Evolutionary conservation across 2,888 invertebrate genomes (phyloP), one percentile per base, ranked within the genome.

Genomic region (Spatulosminthurus flaviceps): DNA sequence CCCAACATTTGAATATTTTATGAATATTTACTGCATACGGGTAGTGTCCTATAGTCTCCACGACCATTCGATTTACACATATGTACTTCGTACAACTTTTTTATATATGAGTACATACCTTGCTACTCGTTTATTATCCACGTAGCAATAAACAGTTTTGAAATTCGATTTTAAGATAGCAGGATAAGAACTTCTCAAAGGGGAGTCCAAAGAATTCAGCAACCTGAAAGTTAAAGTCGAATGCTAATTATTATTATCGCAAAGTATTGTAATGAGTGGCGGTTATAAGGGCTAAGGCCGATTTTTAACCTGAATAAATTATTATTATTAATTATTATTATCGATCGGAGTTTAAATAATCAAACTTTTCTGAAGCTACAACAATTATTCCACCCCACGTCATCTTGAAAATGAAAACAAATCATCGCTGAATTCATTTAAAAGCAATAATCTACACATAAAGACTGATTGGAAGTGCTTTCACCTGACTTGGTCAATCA

Each of bases 91-190:
- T 51, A 19, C n/a, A n/a, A 5, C 51, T 51, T 51, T 2, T 1
- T 28, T 19, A 28, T 28, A 67, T 16, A 9, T 13, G 69, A 16
- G 4, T 41, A 41, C 19, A 21, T 66, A 75, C 75, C 75, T 64
- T 24, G 64, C 75, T 4, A 75, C 28, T 22, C 75, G n/a, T 19
- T 60, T 75, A 42, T 75, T 64, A 21, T 75, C 75, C 61, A 75
- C 75, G 28, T 34, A 29, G 61, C 75, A 75, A 19, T 75, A 75
- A 29, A 75, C 41, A 16, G 75, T 61, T 24, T 41, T 24, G 22
- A 75, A 75, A 34, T 75, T 75, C 1, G 75, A 64, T 21, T 64
- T 64, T 16, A 41, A 21, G 29, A 61, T 64, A 0, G 0, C n/a
- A 11, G 75, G 75, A 64, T 29, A 75, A 1, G 28, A 26, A 66